Percentiles rank a stretch among this genome's conserved stretches.
Evolutionary conservation across 2,113 vertebrate genomes (phyloP).

Genomic region (Sakesphorus luctuosus): DNA sequence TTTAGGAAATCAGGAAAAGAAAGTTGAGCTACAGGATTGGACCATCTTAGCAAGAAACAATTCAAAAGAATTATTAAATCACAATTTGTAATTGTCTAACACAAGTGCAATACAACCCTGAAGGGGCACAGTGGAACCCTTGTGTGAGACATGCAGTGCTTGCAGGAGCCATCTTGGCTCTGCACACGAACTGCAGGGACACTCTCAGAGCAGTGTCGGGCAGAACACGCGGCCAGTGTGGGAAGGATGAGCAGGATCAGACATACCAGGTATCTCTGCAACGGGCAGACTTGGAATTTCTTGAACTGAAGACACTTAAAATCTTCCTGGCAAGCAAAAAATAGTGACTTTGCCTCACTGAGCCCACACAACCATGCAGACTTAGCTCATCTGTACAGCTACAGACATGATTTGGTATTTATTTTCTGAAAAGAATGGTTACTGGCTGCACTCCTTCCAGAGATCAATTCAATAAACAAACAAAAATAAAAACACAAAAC

Average conservation of each 20-base stretch:
- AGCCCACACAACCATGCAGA: neutral
- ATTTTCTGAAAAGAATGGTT: neutral
- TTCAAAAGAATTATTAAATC: neutral
- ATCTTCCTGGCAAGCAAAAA: neutral
- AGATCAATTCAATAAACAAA: neutral
- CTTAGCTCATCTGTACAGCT: neutral
- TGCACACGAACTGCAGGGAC: neutral
- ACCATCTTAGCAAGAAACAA: neutral
- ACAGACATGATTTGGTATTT: neutral
- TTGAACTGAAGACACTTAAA: neutral
- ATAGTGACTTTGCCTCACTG: neutral
- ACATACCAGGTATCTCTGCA: neutral
- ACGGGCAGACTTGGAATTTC: neutral
- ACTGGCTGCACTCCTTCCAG: neutral
- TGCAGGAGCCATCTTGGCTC: slow-evolving; percentile 31
- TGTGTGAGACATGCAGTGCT: neutral
- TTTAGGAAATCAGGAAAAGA: neutral
- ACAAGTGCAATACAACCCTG: neutral
- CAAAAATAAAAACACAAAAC: neutral
- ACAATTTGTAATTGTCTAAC: neutral
- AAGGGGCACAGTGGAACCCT: neutral
- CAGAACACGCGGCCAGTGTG: neutral
- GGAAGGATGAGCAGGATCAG: neutral
- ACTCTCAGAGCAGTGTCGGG: neutral
- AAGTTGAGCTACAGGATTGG: neutral